These are phyloP conservation scores for Propithecus perrieri DNA, from an alignment of 2,797 vertebrate genomes.

Conservation along the genomic window DNA sequence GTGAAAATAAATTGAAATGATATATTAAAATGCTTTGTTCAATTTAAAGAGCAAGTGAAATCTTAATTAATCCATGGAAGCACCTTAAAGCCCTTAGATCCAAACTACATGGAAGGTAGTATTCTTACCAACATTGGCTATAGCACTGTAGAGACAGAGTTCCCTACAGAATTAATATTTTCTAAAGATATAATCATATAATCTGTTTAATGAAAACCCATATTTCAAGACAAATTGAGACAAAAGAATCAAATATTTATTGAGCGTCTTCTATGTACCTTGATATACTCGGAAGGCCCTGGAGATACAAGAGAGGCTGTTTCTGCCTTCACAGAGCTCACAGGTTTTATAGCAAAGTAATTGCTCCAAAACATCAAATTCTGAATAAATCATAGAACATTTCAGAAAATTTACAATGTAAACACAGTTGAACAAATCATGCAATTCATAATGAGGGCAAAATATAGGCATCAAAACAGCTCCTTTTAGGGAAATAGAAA, in stretches of 20 bases:
- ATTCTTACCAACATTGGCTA: not conserved
- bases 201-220: not conserved
- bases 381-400: conserved; percentile 29
- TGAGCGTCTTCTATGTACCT: not conserved
- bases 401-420: conserved; percentile 32
- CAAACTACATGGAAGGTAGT: not conserved
- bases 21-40: not conserved
- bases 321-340: conserved; percentile 12
- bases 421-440: conserved; percentile 34
- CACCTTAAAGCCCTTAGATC: not conserved
- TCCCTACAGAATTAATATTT: conserved; percentile 22
- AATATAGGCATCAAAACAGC: conserved; percentile 25
- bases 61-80: not conserved
- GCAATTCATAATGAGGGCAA: conserved; percentile 6
- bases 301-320: not conserved
- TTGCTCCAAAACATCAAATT: conserved; percentile 40
- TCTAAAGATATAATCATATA: not conserved
- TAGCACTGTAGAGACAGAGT: not conserved
- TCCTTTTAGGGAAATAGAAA: not conserved
- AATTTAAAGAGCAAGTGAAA: not conserved
- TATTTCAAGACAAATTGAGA: conserved; percentile 47
- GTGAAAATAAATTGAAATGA: not conserved
- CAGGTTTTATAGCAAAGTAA: conserved; percentile 51
- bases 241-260: conserved; percentile 62
- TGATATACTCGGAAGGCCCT: not conserved